Evolutionary conservation across 1,140 invertebrate species (phyloP), one percentile per base, ranked within the genome.

Genomic region (Temnothorax curvispinosus): DNA sequence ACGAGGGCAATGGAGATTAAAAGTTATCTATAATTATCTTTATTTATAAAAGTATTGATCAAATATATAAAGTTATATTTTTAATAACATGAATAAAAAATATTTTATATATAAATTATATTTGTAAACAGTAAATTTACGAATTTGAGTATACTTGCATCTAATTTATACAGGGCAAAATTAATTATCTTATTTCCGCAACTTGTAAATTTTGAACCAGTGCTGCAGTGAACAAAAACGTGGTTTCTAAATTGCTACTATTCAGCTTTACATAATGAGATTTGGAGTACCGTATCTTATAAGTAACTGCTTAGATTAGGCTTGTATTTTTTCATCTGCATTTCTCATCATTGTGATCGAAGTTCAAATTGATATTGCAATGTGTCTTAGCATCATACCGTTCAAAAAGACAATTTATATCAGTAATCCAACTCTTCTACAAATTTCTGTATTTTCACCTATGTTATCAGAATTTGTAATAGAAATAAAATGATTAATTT

Each of bases 1-100:
- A 21, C 21, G 21, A 21, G 21, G 21, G 21, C 21, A 21, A 21
- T 21, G 21, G 21, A 21, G 21, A 21, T 21, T 21, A 65, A 65
- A 65, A 52, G 9, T 35, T 32, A 74, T 21, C 18, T 18, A 58
- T 56, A 21, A 21, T 74, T 74, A 54, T 38, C 2, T 74, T 56
- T 38, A 50, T 21, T 21, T 21, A 21, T 21, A 71, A 21, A 52
- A 38, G 41, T 54, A 74, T 18, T 74, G 50, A n/a, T 32, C 50
- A 38, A 69, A 74, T 32, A 56, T 7, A 41, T 74, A 74, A 7
- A 52, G 56, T 54, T 47, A 47, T 74, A 56, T 74, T 74, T 74
- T 74, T 74, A 21, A 38, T 74, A 74, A 54, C n/a, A 72, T 5
- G 15, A n/a, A 74, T 38, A 21, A 38, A 52, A 71, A 32, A 9